A percentile compares a stretch with the other conserved stretches of the same genome.
phyloP scores from a whole-genome alignment of 2,888 invertebrate species.

The Archips xylosteana region DNA sequence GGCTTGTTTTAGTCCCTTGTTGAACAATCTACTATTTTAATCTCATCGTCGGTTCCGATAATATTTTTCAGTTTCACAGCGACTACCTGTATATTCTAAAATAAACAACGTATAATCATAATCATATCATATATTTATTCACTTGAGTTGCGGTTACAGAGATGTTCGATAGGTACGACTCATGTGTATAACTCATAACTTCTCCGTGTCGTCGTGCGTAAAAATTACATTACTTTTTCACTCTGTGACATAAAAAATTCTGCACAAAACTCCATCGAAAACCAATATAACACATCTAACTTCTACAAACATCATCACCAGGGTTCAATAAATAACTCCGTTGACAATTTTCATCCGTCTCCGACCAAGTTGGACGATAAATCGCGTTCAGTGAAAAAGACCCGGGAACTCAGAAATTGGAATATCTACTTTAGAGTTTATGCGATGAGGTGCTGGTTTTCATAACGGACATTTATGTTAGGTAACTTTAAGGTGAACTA shows the following conservation, averaged over 20 bases:
- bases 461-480: neutral
- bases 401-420: slow-evolving; percentile 15
- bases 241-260: neutral
- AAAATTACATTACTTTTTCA: neutral
- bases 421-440: slow-evolving; percentile 28
- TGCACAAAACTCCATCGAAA: slow-evolving; percentile 6
- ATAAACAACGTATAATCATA: neutral
- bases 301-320: slow-evolving; percentile 9
- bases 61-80: neutral
- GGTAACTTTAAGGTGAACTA: neutral
- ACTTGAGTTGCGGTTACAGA: too few species aligned
- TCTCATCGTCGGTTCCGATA: neutral
- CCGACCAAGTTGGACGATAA: slow-evolving; percentile 23
- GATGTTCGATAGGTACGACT: too few species aligned
- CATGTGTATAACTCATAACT: too few species aligned
- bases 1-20: too few species aligned
- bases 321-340: slow-evolving; percentile 16
- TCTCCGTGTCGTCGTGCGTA: neutral
- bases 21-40: too few species aligned
- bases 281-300: slow-evolving; percentile 9
- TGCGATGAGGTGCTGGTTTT: neutral
- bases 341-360: slow-evolving; percentile 25
- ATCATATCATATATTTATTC: too few species aligned
- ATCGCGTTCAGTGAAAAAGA: slow-evolving; percentile 26
- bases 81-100: neutral